Percentiles rank a stretch among this genome's conserved stretches.
phyloP scores from a whole-genome alignment of 2,113 vertebrate genomes.

The Pampusana beccarii region DNA sequence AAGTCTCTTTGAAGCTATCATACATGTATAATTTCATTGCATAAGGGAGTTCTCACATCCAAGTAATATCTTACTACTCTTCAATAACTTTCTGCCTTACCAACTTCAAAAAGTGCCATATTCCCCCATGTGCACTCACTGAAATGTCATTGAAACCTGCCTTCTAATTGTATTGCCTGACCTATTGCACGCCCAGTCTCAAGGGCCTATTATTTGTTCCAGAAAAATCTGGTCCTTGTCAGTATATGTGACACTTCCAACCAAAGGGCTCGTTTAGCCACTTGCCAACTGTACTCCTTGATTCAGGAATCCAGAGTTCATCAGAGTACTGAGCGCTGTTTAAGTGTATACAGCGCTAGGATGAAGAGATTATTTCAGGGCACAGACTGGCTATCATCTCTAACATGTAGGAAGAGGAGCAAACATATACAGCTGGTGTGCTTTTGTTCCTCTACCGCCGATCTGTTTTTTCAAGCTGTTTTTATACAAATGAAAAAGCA shows the following conservation, averaged over 20 bases:
- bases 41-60: not conserved
- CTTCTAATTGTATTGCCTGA: constrained; percentile 7
- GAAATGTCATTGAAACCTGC: not conserved
- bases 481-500: constrained; percentile 32
- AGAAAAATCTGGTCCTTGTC: constrained; percentile 16
- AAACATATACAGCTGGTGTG: not conserved
- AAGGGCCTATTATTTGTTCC: constrained; percentile 4
- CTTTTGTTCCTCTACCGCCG: constrained; percentile 14
- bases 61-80: not conserved
- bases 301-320: not conserved
- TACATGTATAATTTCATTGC: not conserved
- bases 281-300: not conserved
- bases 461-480: constrained; percentile 54
- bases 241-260: not conserved
- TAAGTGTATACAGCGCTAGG: not conserved
- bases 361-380: constrained; percentile 32
- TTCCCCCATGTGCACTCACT: not conserved
- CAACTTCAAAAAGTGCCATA: not conserved
- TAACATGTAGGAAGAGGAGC: constrained; percentile 3
- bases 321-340: not conserved
- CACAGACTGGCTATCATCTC: not conserved
- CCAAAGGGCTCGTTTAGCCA: constrained; percentile 1
- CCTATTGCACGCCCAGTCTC: not conserved
- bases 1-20: constrained; percentile 24
- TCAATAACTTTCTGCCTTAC: not conserved